Evolutionary conservation across 2,888 invertebrate genomes (phyloP), one percentile per base, ranked within the genome.

Genomic region (Synergus itoensis): DNA sequence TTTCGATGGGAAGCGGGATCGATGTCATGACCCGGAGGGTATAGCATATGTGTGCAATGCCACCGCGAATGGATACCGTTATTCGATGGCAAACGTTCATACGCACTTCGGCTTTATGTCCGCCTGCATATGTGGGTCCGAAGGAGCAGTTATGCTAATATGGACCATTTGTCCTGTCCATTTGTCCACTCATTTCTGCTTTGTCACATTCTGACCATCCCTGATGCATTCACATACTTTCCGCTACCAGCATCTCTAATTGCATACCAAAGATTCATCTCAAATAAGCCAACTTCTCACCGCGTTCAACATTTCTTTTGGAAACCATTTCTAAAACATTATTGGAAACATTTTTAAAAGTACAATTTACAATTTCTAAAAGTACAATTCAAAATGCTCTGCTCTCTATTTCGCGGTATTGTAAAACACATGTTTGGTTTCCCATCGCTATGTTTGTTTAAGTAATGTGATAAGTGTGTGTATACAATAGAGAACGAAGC

Each of bases 41-140:
- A 67, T 67, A 28, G 64, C 64, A 64, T 57, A 57, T 67, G 41
- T 53, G 48, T 12, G 63, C 45, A 64, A 4, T 64, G 77, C 79
- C 77, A 62, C 64, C 77, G 80, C 78, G 82, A 79, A 64, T 77
- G 36, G 78, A 77, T 87, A 88, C 88, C 88, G 88, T 88, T 88
- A 88, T 84, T 82, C 82, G 76, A 40, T 43, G 62, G 43, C 28
- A 45, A 63, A 65, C 41, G 65, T 16, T 81, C 80, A 78, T 82
- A 84, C 86, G 84, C 85, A 87, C 87, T 87, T 88, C 86, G 86
- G 85, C 88, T 88, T 85, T 86, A 83, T 82, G 84, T 79, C 77
- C 81, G 81, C 79, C 77, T 86, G 85, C 87, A 82, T 86, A 88
- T 86, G 87, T 88, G 84, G 86, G 86, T 86, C 85, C 84, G 80